A percentile compares a stretch with the other conserved stretches of the same genome.
phyloP scores from a whole-genome alignment of 2,888 invertebrate genomes.

The Theretra japonica region DNA sequence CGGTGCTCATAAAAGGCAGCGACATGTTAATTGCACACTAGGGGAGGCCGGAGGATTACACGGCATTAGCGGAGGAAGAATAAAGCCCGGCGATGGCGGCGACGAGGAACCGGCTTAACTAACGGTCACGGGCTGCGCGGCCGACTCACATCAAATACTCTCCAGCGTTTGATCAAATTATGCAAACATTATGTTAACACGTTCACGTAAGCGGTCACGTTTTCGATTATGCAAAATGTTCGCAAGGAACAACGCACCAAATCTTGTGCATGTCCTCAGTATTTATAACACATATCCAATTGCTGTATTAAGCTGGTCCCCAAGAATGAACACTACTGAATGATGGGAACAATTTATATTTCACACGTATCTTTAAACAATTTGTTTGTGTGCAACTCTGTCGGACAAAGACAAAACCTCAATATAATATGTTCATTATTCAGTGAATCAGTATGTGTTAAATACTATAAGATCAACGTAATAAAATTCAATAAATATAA shows the following conservation, averaged over 20 bases:
- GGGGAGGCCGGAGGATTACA: slow-evolving; percentile 16
- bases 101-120: slow-evolving; percentile 42
- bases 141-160: slow-evolving; percentile 45
- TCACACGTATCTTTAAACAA: slow-evolving; percentile 23
- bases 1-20: slow-evolving; percentile 21
- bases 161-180: slow-evolving; percentile 53
- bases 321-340: neutral
- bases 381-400: neutral
- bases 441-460: neutral
- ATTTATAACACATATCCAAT: slow-evolving; percentile 5
- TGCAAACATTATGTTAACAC: slow-evolving; percentile 51
- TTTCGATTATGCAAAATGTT: slow-evolving; percentile 51
- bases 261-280: slow-evolving; percentile 43
- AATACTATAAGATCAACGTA: neutral
- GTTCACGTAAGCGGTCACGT: slow-evolving; percentile 43
- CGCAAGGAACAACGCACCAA: slow-evolving; percentile 43
- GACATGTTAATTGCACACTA: slow-evolving; percentile 23
- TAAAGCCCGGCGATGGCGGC: slow-evolving; percentile 12
- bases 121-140: slow-evolving; percentile 40
- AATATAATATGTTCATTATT: neutral
- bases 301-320: neutral
- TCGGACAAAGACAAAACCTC: neutral
- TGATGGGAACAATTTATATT: slow-evolving; percentile 16
- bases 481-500: neutral
- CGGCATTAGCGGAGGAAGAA: slow-evolving; percentile 10